These are phyloP conservation scores for Chloroceryle amazona DNA, from an alignment of 2,797 vertebrate species.

Conservation along the genomic window DNA sequence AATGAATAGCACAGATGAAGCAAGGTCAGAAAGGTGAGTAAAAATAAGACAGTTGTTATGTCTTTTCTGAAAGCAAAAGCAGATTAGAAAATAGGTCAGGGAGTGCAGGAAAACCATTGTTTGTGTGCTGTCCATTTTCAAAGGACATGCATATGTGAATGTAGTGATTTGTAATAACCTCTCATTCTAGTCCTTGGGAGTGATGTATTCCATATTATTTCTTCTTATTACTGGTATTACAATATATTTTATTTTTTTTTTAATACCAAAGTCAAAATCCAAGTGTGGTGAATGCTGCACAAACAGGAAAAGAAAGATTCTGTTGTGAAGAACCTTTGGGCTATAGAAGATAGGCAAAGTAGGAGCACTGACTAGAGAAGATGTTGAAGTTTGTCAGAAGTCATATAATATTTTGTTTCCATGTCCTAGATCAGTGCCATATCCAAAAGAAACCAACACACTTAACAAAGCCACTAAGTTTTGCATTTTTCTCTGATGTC, in stretches of 20 bases:
- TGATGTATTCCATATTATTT: not conserved
- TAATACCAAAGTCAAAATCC: not conserved
- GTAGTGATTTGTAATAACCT: not conserved
- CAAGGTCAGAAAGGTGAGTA: slow-evolving; percentile 63
- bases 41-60: slow-evolving; percentile 68
- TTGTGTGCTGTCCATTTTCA: slow-evolving; percentile 52
- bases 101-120: slow-evolving; percentile 5
- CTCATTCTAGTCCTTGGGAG: not conserved
- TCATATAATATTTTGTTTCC: not conserved
- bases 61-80: slow-evolving; percentile 55
- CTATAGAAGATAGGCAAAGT: not conserved
- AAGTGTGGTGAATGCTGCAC: not conserved
- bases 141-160: slow-evolving; percentile 1
- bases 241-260: not conserved
- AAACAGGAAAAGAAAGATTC: not conserved
- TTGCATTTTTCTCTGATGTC: not conserved
- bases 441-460: fast-evolving
- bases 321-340: not conserved
- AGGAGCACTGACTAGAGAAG: not conserved
- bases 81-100: slow-evolving; percentile 61
- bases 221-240: not conserved
- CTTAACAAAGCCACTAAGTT: not conserved
- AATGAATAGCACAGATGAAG: slow-evolving; percentile 49
- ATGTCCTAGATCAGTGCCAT: not conserved
- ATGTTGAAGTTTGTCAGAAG: not conserved